phyloP scores from a whole-genome alignment of 1,140 invertebrate genomes.

The Rhagoletis pomonella region DNA sequence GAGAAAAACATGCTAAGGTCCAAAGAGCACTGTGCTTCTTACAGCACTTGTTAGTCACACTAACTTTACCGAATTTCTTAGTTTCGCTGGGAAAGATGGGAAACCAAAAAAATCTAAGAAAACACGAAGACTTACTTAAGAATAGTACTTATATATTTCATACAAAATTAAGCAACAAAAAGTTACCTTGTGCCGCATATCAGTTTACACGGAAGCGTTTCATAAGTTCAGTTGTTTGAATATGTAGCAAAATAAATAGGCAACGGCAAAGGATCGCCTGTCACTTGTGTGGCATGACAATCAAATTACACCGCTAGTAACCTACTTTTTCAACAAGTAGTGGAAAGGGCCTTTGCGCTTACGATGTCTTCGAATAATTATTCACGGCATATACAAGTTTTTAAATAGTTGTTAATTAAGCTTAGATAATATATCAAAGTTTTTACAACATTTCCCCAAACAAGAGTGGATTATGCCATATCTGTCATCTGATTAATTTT shows the following conservation, averaged over 20 bases:
- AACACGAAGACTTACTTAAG: not conserved
- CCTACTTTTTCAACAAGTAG: too few species aligned
- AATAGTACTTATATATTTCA: not conserved
- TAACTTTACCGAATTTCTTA: constrained; percentile 12
- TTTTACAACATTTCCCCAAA: not conserved
- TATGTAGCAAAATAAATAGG: not conserved
- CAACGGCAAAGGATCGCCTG: not conserved
- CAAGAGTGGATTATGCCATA: too few species aligned
- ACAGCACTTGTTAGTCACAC: not conserved
- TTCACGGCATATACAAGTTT: too few species aligned
- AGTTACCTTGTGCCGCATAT: not conserved
- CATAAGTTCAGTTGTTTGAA: constrained; percentile 3
- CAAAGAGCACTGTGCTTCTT: not conserved
- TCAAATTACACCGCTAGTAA: too few species aligned
- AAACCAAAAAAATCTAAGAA: not conserved
- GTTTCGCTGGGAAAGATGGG: not conserved
- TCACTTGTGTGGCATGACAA: too few species aligned
- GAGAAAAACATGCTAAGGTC: too few species aligned
- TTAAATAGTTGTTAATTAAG: not conserved
- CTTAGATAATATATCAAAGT: not conserved
- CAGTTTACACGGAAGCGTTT: constrained; percentile 11
- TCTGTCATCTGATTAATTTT: too few species aligned
- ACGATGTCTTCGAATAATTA: too few species aligned
- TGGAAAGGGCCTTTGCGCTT: too few species aligned
- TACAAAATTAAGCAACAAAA: not conserved